A percentile compares a stretch with the other conserved stretches of the same genome.
These are phyloP conservation scores for Colistium nudipinnis DNA, from an alignment of 2,113 vertebrate genomes.

Conservation along the genomic window DNA sequence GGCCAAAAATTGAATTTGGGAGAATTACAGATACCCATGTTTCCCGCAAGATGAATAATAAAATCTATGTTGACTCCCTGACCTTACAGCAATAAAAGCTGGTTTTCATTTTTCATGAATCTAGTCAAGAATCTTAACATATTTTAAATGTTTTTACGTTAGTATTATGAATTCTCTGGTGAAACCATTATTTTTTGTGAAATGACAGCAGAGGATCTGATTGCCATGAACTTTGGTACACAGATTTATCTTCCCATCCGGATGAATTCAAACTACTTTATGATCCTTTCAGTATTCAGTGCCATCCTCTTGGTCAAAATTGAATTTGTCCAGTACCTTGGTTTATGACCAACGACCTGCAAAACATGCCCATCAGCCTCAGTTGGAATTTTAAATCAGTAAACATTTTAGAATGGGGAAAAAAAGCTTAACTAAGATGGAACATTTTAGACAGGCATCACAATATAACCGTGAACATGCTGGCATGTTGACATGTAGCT, in stretches of 20 bases:
- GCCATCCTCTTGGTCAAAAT: too few species aligned
- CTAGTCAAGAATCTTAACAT: not conserved
- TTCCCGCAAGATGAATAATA: not conserved
- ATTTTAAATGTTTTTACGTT: not conserved
- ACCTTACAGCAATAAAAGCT: not conserved
- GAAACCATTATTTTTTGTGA: too few species aligned
- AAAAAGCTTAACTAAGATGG: not conserved
- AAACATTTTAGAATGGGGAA: not conserved
- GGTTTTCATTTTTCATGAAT: not conserved
- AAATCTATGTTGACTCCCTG: not conserved
- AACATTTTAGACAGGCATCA: too few species aligned
- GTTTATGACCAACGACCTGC: not conserved
- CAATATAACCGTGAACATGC: not conserved
- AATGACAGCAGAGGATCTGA: not conserved
- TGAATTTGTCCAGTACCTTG: not conserved
- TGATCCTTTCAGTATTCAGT: too few species aligned
- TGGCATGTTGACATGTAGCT: not conserved
- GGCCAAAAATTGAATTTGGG: not conserved
- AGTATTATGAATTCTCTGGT: too few species aligned
- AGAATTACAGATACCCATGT: not conserved
- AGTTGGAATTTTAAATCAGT: not conserved
- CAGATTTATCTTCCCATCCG: not conserved
- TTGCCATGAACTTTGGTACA: not conserved
- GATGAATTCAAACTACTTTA: not conserved
- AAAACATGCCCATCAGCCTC: not conserved